Evolutionary conservation across 2,888 invertebrate species (phyloP).

Genomic region (Melanchra persicariae): DNA sequence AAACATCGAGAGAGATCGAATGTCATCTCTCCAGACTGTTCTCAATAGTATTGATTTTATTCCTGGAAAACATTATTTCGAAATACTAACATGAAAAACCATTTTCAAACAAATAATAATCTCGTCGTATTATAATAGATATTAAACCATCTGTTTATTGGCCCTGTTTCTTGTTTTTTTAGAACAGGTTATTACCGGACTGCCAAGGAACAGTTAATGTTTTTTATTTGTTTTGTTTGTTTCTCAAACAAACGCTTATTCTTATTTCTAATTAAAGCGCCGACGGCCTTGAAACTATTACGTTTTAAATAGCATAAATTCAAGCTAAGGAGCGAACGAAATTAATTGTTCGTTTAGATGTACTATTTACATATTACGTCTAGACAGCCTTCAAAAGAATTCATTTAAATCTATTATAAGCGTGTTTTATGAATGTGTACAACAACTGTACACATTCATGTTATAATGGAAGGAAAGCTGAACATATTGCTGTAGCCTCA

Average conservation of each 20-base stretch:
- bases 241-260: not conserved
- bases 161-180: not conserved
- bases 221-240: constrained; percentile 6
- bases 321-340: constrained; percentile 14
- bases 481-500: constrained; percentile 1
- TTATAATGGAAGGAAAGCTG: constrained; percentile 11
- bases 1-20: not conserved
- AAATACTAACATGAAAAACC: not conserved
- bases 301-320: constrained; percentile 13
- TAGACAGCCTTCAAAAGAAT: constrained; percentile 39
- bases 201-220: too few relatives aligned
- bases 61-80: not conserved
- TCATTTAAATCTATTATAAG: constrained; percentile 30
- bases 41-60: not conserved
- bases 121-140: not conserved
- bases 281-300: constrained; percentile 6
- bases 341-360: constrained; percentile 26
- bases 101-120: constrained; percentile 6
- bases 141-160: not conserved
- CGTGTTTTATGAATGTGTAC: constrained; percentile 16
- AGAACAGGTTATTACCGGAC: not conserved
- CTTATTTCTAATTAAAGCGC: not conserved
- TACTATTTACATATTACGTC: constrained; percentile 27
- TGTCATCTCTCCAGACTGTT: not conserved
- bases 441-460: not conserved